phyloP scores from a whole-genome alignment of 2,113 vertebrate genomes.

The Brachyistius frenatus region DNA sequence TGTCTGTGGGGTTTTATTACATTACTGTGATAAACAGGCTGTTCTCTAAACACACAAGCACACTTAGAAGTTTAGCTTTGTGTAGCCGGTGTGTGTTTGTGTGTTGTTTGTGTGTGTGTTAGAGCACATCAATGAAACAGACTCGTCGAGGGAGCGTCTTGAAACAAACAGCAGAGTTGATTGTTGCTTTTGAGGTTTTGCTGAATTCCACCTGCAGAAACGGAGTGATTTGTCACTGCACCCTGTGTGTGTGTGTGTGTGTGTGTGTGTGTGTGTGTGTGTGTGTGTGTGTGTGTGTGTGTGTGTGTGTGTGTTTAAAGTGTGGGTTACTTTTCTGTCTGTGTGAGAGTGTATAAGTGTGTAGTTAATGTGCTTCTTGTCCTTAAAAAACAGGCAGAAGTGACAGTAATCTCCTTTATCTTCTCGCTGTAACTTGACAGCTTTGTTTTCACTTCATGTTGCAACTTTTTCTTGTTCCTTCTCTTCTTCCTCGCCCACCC shows the following conservation, averaged over 20 bases:
- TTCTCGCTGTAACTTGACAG: slow-evolving; percentile 45
- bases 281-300: slow-evolving; percentile 12
- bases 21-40: slow-evolving; percentile 52
- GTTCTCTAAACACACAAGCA: slow-evolving; percentile 17
- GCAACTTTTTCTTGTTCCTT: slow-evolving; percentile 6
- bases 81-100: background rate
- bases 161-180: slow-evolving; percentile 16
- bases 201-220: slow-evolving; percentile 29
- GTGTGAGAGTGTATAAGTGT: background rate
- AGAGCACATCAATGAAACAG: slow-evolving; percentile 29
- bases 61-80: background rate
- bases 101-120: background rate
- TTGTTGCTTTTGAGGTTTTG: slow-evolving; percentile 41
- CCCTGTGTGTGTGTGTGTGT: slow-evolving; percentile 17
- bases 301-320: background rate
- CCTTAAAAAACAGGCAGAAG: slow-evolving; percentile 32
- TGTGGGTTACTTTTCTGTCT: background rate
- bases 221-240: slow-evolving; percentile 1
- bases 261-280: background rate
- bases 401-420: slow-evolving; percentile 41
- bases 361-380: slow-evolving; percentile 19
- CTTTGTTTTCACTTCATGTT: slow-evolving; percentile 37
- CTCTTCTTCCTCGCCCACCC: slow-evolving; percentile 2
- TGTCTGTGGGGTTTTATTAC: slow-evolving; percentile 35
- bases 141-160: slow-evolving; percentile 13